Evolutionary conservation across 2,797 vertebrate species (phyloP).

Genomic region (Liasis olivaceus): DNA sequence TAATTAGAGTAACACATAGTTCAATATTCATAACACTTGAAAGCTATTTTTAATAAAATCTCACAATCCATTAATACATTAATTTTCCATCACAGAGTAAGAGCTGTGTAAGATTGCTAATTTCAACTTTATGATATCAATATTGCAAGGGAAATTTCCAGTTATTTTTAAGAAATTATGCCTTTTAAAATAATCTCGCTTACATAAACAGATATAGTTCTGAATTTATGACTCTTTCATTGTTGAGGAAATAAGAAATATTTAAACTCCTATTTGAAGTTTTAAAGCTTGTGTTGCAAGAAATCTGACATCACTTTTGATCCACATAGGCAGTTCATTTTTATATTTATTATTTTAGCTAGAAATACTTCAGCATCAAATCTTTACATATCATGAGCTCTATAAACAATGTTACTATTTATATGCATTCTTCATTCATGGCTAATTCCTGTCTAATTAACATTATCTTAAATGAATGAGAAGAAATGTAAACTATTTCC

Average conservation of each 20-base stretch:
- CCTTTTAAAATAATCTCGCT: slow-evolving; percentile 40
- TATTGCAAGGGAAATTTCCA: slow-evolving; percentile 23
- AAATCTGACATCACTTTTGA: not conserved
- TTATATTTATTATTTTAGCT: not conserved
- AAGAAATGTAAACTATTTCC: not conserved
- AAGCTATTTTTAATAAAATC: not conserved
- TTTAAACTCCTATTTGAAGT: slow-evolving; percentile 2
- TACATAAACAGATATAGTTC: slow-evolving; percentile 35
- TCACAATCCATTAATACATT: not conserved
- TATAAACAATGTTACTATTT: not conserved
- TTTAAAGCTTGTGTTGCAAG: not conserved
- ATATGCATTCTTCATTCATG: not conserved
- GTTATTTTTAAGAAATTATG: slow-evolving; percentile 55
- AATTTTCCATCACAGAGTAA: slow-evolving; percentile 36
- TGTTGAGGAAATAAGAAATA: not conserved
- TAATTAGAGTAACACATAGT: slow-evolving; percentile 3
- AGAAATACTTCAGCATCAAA: not conserved
- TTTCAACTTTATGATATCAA: slow-evolving; percentile 31
- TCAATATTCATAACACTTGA: slow-evolving; percentile 25
- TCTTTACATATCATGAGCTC: not conserved
- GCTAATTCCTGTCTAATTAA: not conserved
- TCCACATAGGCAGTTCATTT: not conserved
- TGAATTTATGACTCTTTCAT: not conserved
- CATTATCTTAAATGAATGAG: not conserved
- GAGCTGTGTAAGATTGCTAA: slow-evolving; percentile 48